Base-by-base conservation (phyloP, 2,113 vertebrate genomes). In the Sakesphorus luctuosus region DNA sequence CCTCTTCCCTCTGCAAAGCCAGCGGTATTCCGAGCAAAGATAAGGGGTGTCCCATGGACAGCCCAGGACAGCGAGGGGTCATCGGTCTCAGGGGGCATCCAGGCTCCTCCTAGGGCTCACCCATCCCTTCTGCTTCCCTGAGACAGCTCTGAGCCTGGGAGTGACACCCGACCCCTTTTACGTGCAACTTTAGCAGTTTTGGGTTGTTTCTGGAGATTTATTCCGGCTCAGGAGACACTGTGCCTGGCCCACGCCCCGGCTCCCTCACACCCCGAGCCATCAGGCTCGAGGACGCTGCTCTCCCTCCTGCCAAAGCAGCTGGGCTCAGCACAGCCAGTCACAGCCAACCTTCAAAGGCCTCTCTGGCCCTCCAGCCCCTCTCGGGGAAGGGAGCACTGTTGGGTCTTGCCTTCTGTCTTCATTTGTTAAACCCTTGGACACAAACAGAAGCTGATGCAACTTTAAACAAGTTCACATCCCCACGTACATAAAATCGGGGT, bases 391-490 rank as follows among this genome's bases (percentile, higher is more conserved):
- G 58, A 93, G 87, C 33, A 31, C 2, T n/a, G 72, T 7, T 44
- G 65, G 66, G 66, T 95, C 89, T 94, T 92, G 91, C 69, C 82
- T 93, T 67, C 69, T 67, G 69, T 74, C 82, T 93, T 35, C 35
- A 67, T 6, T 52, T 69, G 4, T 18, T 74, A 62, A 71, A 87
- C 89, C 47, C 50, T 15, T 43, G 82, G 87, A 80, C 72, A 74
- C 50, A 67, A 83, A n/a, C 26, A 78, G 79, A 38, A 75, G 88
- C 76, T 92, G 88, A 94, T 44, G 72, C 76, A 88, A 90, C 63
- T 71, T 36, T 7, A 47, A 79, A 72, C 1, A 1, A 43, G 35
- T 74, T 59, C 33, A 46, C 44, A 79, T 43, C 40, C 50, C 67
- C 43, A n/a, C 2, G 0, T n/a, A 56, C 35, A 17, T 5, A 47